phyloP scores from a whole-genome alignment of 2,113 vertebrate species.

The Poecile atricapillus region DNA sequence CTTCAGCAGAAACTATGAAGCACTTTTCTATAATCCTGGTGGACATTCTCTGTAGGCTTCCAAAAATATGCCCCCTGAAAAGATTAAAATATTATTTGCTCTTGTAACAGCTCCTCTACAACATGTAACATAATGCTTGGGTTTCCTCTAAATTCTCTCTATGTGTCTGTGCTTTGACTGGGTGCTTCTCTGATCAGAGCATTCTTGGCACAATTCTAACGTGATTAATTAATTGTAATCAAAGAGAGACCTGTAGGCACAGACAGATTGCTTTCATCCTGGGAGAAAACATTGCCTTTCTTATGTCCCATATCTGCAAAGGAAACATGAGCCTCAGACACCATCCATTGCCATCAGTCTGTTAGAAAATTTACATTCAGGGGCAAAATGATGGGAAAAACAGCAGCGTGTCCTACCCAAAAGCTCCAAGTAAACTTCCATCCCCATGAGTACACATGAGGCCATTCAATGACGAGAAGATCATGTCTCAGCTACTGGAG shows the following conservation, averaged over 20 bases:
- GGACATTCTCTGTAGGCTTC: neutral
- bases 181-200: neutral
- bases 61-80: neutral
- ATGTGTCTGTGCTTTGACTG: neutral
- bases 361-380: neutral
- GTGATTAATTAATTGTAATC: slow-evolving; percentile 4
- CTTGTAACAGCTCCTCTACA: neutral
- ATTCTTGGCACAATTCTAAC: neutral
- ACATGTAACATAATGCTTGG: neutral
- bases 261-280: neutral
- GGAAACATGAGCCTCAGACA: neutral
- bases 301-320: neutral
- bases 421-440: neutral
- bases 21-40: neutral
- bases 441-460: neutral
- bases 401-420: neutral
- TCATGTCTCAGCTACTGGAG: neutral
- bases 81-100: neutral
- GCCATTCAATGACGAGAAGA: neutral
- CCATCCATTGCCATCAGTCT: neutral
- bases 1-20: neutral
- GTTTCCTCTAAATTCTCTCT: neutral
- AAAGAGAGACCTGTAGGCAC: neutral
- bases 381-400: neutral
- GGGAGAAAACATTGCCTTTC: neutral